phyloP scores from a whole-genome alignment of 2,797 vertebrate species.

The Margarornis squamiger region DNA sequence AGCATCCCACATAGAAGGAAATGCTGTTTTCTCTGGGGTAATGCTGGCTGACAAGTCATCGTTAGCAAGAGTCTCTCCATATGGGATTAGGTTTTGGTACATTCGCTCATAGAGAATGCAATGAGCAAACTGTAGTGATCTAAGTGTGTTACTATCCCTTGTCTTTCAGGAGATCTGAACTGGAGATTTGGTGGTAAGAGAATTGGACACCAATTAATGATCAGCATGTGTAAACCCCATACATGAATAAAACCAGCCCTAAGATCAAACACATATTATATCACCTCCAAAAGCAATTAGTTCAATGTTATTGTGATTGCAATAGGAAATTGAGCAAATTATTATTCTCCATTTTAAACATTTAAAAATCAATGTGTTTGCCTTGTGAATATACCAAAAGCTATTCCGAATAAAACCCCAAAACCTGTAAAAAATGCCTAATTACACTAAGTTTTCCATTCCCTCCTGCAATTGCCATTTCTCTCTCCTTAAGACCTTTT shows the following conservation, averaged over 20 bases:
- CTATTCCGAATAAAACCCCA: background rate
- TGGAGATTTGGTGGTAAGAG: background rate
- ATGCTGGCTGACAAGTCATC: background rate
- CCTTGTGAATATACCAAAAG: background rate
- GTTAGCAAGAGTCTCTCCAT: background rate
- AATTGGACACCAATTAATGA: background rate
- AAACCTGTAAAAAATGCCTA: slow-evolving; percentile 12
- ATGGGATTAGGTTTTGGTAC: background rate
- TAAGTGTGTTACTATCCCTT: background rate
- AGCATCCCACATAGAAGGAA: background rate
- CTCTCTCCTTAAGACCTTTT: slow-evolving; percentile 32
- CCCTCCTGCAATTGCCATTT: background rate
- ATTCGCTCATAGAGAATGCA: background rate
- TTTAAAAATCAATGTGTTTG: background rate
- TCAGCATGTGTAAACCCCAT: background rate
- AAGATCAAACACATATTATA: background rate
- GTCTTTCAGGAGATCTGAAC: background rate
- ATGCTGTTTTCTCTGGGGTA: background rate
- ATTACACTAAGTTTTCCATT: slow-evolving; percentile 6
- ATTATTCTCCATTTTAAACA: background rate
- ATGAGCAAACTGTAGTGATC: background rate
- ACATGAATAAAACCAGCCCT: background rate
- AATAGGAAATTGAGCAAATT: background rate
- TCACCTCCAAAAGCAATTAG: background rate
- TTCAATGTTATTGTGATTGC: background rate